Base-by-base conservation (phyloP, 2,888 invertebrate genomes). In the Isoperla grammatica region DNA sequence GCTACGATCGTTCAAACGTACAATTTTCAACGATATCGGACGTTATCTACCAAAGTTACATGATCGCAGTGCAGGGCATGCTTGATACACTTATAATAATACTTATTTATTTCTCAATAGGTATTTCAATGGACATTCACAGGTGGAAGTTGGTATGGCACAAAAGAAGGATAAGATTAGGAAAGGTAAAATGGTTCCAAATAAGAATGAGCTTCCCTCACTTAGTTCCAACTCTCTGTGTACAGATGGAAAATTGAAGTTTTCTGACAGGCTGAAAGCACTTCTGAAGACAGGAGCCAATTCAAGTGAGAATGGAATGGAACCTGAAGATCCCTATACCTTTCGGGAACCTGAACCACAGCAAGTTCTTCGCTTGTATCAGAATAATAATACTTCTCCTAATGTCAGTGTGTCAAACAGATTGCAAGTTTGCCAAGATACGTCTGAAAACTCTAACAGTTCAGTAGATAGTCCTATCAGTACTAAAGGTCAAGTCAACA, bases 301-400 rank as follows among this genome's bases (percentile, higher is more conserved):
- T 19, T 17, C 17, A 15, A 19, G 3, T 15, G 45, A 45, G 6
- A 45, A 45, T 45, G 45, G 45, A n/a, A 45, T 49, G 49, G 64
- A 64, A 57, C 71, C 72, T 64, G 74, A 74, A 60, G 78, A 78
- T 70, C 78, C 78, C 1, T 78, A 78, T 63, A 72, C 77, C 59
- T 78, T 78, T 68, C 74, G 75, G 64, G 78, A 78, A 61, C 74
- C 74, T 2, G 76, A 76, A 40, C 61, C 65, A 12, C 63, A 29
- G 29, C 29, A 61, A 42, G 61, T 59, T 15, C 35, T 60, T 8
- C 61, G 57, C 11, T 43, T 63, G 40, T 57, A 63, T 45, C 61
- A 63, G 45, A 63, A 56, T 45, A 63, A 56, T 45, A 19, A 17
- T 40, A 29, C 63, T 17, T 54, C 46, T 13, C 56, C 59, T 15